phyloP scores from a whole-genome alignment of 2,888 invertebrate species.

The Xestoiulus laeticollis region DNA sequence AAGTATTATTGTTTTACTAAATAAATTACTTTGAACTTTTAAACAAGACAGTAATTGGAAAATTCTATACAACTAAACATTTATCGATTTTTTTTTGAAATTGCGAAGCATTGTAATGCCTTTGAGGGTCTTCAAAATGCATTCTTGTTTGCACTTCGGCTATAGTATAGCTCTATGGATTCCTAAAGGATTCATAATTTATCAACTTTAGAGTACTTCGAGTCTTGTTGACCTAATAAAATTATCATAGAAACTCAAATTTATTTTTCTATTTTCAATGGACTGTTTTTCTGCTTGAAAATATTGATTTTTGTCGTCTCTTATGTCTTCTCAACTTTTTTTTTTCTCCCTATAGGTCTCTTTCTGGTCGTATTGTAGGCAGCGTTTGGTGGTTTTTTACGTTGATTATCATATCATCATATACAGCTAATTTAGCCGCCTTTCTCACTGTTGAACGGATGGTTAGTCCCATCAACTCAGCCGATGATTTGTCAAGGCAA shows the following conservation, averaged over 20 bases:
- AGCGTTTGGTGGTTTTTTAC: conserved; percentile 99
- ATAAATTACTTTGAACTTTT: no score
- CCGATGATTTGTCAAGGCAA: conserved; percentile 94
- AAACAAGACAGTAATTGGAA: no score
- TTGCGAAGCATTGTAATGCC: not conserved
- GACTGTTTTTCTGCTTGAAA: not conserved
- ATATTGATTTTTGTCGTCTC: not conserved
- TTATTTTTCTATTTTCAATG: conserved; percentile 12
- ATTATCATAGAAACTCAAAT: conserved; percentile 2
- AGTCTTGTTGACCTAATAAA: conserved; percentile 4
- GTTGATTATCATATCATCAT: conserved; percentile 98
- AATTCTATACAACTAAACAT: no score
- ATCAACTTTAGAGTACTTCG: conserved; percentile 19
- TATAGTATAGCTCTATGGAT: not conserved
- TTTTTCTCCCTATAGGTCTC: conserved; percentile 70
- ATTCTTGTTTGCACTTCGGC: conserved; percentile 12
- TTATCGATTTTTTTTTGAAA: no score
- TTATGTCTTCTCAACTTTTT: not conserved
- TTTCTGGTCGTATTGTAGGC: conserved; percentile 92
- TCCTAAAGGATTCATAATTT: conserved; percentile 20
- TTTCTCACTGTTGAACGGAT: conserved; percentile 90
- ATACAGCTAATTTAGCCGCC: conserved; percentile 97
- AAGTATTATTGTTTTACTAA: no score
- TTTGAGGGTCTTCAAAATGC: conserved; percentile 26
- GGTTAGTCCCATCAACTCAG: conserved; percentile 89